Evolutionary conservation across 2,797 vertebrate genomes (phyloP).

Genomic region (Heterohyrax brucei): DNA sequence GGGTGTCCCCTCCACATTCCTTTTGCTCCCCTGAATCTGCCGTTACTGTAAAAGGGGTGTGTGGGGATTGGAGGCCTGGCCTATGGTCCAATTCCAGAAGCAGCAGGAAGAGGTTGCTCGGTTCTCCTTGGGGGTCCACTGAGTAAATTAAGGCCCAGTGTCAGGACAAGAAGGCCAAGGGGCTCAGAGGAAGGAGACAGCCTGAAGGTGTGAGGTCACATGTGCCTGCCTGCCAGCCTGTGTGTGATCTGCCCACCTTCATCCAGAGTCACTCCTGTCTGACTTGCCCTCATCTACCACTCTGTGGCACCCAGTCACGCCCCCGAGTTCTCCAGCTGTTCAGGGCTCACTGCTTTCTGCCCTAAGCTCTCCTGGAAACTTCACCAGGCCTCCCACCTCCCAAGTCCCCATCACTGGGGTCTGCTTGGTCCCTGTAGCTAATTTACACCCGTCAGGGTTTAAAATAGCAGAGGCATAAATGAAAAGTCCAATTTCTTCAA

Average conservation of each 20-base stretch:
- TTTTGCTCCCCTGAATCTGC: not conserved
- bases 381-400: slow-evolving; percentile 41
- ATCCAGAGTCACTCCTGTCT: not conserved
- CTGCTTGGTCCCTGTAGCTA: slow-evolving; percentile 88
- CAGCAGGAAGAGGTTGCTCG: not conserved
- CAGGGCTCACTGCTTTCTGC: not conserved
- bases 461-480: slow-evolving; percentile 93
- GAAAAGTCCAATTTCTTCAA: slow-evolving; percentile 95
- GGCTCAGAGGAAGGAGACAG: slow-evolving; percentile 35
- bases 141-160: not conserved
- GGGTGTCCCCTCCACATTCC: not conserved
- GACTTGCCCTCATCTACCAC: not conserved
- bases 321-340: not conserved
- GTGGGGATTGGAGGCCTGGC: not conserved
- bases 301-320: not conserved
- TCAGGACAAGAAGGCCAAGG: slow-evolving; percentile 64
- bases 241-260: not conserved
- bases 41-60: not conserved
- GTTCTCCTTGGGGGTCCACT: not conserved
- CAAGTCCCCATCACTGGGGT: slow-evolving; percentile 82
- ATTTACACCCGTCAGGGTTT: slow-evolving; percentile 93
- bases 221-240: not conserved
- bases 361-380: slow-evolving; percentile 44
- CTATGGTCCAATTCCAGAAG: not conserved
- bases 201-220: not conserved